These are phyloP conservation scores for Alligator mississippiensis DNA, from an alignment of 2,113 vertebrate species.

Conservation along the genomic window DNA sequence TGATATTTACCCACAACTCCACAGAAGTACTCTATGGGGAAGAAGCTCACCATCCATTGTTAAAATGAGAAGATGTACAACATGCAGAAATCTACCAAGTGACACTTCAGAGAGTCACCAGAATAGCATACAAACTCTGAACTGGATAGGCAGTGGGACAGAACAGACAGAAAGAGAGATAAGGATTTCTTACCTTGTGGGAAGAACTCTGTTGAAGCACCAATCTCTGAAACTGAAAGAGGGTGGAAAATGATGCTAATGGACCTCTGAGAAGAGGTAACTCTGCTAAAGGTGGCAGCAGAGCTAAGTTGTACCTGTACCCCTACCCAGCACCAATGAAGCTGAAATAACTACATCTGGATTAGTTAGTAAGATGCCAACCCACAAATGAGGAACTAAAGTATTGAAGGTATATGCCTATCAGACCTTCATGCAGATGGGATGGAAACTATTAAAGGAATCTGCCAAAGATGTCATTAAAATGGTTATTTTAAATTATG, in stretches of 20 bases:
- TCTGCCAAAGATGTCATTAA: accelerated
- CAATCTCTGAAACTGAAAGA: not conserved
- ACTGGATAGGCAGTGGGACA: too few species aligned
- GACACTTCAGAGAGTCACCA: too few species aligned
- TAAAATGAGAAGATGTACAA: too few species aligned
- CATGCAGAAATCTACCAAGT: too few species aligned
- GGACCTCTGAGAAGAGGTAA: not conserved
- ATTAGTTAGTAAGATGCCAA: not conserved
- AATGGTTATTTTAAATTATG: not conserved
- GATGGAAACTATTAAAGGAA: not conserved
- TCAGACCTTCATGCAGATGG: not conserved
- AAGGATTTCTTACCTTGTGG: not conserved
- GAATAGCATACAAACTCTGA: too few species aligned
- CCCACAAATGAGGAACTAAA: not conserved
- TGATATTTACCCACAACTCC: too few species aligned
- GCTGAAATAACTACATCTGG: not conserved
- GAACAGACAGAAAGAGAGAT: too few species aligned
- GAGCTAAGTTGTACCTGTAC: not conserved
- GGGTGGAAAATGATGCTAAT: not conserved
- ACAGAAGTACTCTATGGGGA: too few species aligned
- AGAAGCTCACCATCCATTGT: too few species aligned
- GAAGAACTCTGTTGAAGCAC: not conserved
- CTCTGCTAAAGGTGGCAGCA: accelerated
- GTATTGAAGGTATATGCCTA: not conserved
- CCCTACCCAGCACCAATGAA: accelerated